Evolutionary conservation across 2,888 invertebrate species (phyloP).

Genomic region (Apamea epomidion): DNA sequence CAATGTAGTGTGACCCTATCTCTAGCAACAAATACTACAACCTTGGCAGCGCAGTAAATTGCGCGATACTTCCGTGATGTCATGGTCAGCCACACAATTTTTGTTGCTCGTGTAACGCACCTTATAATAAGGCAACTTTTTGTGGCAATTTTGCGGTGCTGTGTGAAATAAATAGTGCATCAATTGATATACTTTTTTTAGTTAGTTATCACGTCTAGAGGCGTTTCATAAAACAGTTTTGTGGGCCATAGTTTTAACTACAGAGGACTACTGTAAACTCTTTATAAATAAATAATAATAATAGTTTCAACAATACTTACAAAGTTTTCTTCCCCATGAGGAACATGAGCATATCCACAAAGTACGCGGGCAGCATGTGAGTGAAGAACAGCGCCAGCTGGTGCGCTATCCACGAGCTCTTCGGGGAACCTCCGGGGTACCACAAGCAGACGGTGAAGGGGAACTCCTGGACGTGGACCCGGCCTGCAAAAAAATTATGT

Average conservation of each 20-base stretch:
- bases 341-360: conserved; percentile 93
- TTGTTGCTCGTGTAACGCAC: background rate
- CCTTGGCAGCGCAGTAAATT: background rate
- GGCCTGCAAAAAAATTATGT: conserved; percentile 76
- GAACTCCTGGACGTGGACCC: conserved; percentile 91
- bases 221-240: too few relatives aligned
- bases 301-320: conserved; percentile 71
- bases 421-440: conserved; percentile 94
- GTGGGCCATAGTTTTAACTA: too few relatives aligned
- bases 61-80: background rate
- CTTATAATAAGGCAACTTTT: background rate
- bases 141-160: background rate
- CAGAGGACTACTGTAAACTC: too few relatives aligned
- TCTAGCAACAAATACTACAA: background rate
- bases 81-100: background rate
- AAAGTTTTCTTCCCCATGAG: conserved; percentile 94
- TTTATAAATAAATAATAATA: too few relatives aligned
- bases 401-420: conserved; percentile 92
- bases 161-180: background rate
- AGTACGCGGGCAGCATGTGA: conserved; percentile 94
- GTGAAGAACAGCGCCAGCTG: conserved; percentile 92
- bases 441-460: conserved; percentile 95
- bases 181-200: background rate
- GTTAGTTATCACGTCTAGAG: too few relatives aligned
- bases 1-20: background rate